These are phyloP conservation scores for Chelon labrosus DNA, from an alignment of 2,797 vertebrate genomes.

Conservation along the genomic window DNA sequence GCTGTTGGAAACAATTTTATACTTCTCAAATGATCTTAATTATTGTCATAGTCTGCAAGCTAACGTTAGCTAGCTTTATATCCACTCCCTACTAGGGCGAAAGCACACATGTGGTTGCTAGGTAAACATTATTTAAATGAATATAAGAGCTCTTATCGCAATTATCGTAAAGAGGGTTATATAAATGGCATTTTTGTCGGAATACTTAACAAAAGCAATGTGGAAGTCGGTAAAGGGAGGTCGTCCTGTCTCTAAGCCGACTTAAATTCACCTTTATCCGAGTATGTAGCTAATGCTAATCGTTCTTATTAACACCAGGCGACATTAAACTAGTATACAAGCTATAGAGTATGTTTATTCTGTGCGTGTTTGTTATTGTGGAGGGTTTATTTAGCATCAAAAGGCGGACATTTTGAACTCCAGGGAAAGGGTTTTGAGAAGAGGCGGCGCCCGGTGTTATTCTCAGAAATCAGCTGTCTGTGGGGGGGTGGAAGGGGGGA, in stretches of 20 bases:
- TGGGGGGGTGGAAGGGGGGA: too few species aligned
- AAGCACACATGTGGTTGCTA: conserved; percentile 3
- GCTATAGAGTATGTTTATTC: rapidly evolving
- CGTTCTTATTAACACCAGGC: too few species aligned
- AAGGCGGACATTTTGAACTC: conserved; percentile 59
- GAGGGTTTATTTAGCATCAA: not conserved
- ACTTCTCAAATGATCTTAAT: rapidly evolving
- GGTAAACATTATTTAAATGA: not conserved
- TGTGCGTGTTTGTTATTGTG: not conserved
- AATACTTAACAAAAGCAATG: not conserved
- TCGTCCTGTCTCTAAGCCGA: not conserved
- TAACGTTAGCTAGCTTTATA: conserved; percentile 23
- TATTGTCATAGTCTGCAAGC: not conserved
- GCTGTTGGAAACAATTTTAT: not conserved
- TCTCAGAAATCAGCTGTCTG: conserved; percentile 67
- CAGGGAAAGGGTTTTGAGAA: conserved; percentile 5
- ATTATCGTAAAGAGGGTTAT: rapidly evolving
- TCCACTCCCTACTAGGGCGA: conserved; percentile 2
- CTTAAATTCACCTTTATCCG: conserved; percentile 2
- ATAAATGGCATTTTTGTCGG: not conserved
- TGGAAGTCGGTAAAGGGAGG: not conserved
- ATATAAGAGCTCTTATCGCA: rapidly evolving
- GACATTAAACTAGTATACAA: rapidly evolving
- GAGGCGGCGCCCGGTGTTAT: conserved; percentile 65
- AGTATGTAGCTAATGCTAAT: not conserved